Evolutionary conservation across 37 sponge, comb jelly and placozoan genomes (phyloP).

Genomic region (Chondrosia reniformis): DNA sequence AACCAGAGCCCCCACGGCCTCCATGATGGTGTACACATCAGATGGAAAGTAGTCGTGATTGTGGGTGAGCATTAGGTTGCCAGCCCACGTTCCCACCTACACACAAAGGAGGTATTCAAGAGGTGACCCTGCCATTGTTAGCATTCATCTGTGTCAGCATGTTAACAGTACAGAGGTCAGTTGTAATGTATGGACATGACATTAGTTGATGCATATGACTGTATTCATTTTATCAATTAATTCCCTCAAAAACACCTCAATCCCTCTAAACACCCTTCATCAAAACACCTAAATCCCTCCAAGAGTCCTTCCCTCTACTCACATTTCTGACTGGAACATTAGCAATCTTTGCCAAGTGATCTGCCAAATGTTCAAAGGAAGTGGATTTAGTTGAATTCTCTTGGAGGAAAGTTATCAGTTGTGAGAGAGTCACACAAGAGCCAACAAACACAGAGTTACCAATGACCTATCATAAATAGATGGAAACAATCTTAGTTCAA

Average conservation of each 20-base stretch:
- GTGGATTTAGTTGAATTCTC: slow-evolving; percentile 26
- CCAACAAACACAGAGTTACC: slow-evolving; percentile 44
- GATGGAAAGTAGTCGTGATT: slow-evolving; percentile 70
- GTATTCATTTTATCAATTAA: too few relatives aligned
- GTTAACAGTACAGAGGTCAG: neutral
- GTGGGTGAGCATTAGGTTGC: slow-evolving; percentile 65
- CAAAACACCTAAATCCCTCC: too few relatives aligned
- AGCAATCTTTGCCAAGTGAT: slow-evolving; percentile 49
- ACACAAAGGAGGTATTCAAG: neutral
- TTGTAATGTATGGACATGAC: too few relatives aligned
- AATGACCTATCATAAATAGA: slow-evolving; percentile 28
- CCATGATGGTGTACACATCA: slow-evolving; percentile 71
- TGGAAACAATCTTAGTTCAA: too few relatives aligned
- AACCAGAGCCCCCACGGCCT: slow-evolving; percentile 56
- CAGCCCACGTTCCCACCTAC: slow-evolving; percentile 70
- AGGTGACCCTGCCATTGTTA: neutral
- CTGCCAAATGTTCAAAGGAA: slow-evolving; percentile 36
- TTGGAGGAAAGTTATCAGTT: slow-evolving; percentile 47
- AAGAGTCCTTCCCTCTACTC: too few relatives aligned
- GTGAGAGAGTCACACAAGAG: slow-evolving; percentile 38
- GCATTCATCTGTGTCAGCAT: neutral
- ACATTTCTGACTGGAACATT: slow-evolving; percentile 71
- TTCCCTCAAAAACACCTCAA: too few relatives aligned
- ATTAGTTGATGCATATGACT: too few relatives aligned
- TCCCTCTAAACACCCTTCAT: too few relatives aligned